Conservation (phyloP, 2,888 invertebrate species). For the Julus scanicus region DNA sequence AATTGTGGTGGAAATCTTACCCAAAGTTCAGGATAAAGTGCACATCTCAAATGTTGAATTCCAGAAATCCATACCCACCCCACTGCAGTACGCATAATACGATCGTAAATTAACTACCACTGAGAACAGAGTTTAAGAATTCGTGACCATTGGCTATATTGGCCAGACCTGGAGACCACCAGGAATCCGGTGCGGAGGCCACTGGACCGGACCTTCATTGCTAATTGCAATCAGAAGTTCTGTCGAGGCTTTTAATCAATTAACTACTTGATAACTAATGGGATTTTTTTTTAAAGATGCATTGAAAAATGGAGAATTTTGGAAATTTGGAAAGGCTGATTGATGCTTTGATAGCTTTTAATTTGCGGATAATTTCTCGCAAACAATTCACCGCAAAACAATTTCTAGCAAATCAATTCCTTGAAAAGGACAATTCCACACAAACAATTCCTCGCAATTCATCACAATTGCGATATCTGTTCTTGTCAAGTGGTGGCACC, state of each 20-base stretch:
- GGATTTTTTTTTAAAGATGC: too few relatives aligned
- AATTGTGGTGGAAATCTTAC: constrained; percentile 34
- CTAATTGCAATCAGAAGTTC: constrained; percentile 6
- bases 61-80: constrained; percentile 47
- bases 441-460: too few relatives aligned
- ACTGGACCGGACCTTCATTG: background rate
- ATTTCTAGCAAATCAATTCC: too few relatives aligned
- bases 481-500: too few relatives aligned
- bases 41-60: constrained; percentile 27
- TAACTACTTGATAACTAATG: background rate
- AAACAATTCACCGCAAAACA: too few relatives aligned
- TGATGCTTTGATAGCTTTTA: too few relatives aligned
- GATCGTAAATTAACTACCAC: background rate
- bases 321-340: too few relatives aligned
- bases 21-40: constrained; percentile 47
- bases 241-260: background rate
- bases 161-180: background rate
- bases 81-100: constrained; percentile 23
- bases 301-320: too few relatives aligned
- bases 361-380: too few relatives aligned
- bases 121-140: background rate
- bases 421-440: too few relatives aligned
- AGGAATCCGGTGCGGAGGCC: background rate
- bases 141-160: constrained; percentile 37
- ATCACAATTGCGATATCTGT: too few relatives aligned